Percentiles rank a stretch among this genome's conserved stretches.
Evolutionary conservation across 2,888 invertebrate species (phyloP).

Genomic region (Cordilura impudica): DNA sequence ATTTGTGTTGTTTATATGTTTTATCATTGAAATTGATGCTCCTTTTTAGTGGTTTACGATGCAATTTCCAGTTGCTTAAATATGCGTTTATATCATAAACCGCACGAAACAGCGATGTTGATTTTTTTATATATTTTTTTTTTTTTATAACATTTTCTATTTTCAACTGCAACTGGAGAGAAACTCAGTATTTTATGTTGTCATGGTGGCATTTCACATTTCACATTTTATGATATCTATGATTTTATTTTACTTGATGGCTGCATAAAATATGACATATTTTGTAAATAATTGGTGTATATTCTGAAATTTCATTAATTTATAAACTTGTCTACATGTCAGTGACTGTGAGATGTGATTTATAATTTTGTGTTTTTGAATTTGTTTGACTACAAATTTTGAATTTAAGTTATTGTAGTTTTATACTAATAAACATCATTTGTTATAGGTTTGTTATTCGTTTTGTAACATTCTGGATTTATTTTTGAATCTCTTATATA

Average conservation of each 20-base stretch:
- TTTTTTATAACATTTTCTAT: not conserved
- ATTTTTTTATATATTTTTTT: not conserved
- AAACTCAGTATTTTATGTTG: not conserved
- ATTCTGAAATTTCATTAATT: constrained; percentile 31
- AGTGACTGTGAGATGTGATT: constrained; percentile 23
- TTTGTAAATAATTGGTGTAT: not conserved
- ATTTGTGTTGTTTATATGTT: not conserved
- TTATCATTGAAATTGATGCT: constrained; percentile 50
- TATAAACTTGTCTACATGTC: constrained; percentile 45
- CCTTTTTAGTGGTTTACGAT: constrained; percentile 36
- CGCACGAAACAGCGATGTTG: no score
- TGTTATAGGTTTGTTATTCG: no score
- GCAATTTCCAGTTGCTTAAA: constrained; percentile 50
- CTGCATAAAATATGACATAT: not conserved
- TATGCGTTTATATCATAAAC: constrained; percentile 11
- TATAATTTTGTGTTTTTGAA: constrained; percentile 8
- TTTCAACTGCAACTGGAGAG: not conserved
- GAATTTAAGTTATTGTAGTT: no score
- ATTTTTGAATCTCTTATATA: no score
- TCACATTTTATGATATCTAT: not conserved
- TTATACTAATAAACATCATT: no score
- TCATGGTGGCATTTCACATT: not conserved
- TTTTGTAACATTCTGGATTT: no score
- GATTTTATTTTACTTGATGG: not conserved
- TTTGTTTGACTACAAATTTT: not conserved